Percentiles rank a stretch among this genome's conserved stretches.
Conservation (phyloP, 2,113 vertebrate genomes). For the Salminus brasiliensis region DNA sequence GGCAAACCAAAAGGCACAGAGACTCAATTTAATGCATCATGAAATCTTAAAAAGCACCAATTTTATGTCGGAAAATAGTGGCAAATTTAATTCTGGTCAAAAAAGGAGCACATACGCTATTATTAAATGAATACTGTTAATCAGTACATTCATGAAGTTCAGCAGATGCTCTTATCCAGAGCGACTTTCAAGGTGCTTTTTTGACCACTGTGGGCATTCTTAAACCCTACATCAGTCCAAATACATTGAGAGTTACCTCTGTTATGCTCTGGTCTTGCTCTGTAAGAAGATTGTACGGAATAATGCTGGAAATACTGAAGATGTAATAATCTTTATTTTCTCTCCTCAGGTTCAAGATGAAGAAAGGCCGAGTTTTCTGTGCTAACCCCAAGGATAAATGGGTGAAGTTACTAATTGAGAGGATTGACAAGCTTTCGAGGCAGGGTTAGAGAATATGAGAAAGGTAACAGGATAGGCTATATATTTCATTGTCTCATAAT, state of each 20-base stretch:
- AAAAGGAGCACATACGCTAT: neutral
- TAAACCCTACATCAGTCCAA: too few relatives aligned
- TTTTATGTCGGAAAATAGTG: too few relatives aligned
- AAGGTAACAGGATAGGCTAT: slow-evolving; percentile 10
- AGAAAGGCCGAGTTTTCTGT: slow-evolving; percentile 55
- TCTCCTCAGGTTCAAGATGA: slow-evolving; percentile 66
- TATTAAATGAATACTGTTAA: neutral
- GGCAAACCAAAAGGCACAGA: too few relatives aligned
- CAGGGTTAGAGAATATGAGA: accelerated
- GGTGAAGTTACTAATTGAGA: slow-evolving; percentile 47
- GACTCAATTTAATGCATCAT: too few relatives aligned
- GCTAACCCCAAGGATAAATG: slow-evolving; percentile 61
- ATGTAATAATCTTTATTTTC: neutral
- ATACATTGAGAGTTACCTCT: too few relatives aligned
- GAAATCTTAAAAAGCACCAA: too few relatives aligned
- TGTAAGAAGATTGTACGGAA: neutral
- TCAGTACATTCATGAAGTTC: too few relatives aligned
- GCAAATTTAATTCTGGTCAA: neutral
- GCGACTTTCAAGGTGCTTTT: too few relatives aligned
- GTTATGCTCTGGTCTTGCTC: too few relatives aligned
- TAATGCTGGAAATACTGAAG: neutral
- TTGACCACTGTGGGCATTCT: too few relatives aligned
- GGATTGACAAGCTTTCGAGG: slow-evolving; percentile 5
- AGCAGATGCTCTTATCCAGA: too few relatives aligned
- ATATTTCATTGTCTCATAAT: neutral